Conservation (phyloP, 1,140 invertebrate species). For the Micrasema minimum region DNA sequence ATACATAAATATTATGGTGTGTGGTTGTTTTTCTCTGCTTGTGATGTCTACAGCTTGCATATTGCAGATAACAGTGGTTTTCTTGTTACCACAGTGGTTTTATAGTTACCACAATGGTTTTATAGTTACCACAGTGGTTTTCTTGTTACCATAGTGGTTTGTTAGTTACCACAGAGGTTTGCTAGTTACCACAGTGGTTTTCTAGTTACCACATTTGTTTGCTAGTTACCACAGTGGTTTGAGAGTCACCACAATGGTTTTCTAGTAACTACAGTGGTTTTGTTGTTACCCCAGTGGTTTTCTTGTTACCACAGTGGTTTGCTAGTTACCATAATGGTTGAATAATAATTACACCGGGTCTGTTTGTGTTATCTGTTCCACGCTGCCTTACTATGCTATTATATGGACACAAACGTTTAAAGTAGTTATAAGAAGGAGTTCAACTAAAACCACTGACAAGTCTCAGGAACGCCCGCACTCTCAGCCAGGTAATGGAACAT, state of each 20-base stretch:
- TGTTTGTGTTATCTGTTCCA: constrained; percentile 52
- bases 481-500: constrained; percentile 66
- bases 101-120: no score
- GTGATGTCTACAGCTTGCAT: constrained; percentile 15
- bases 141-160: neutral
- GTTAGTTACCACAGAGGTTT: no score
- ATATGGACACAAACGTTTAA: constrained; percentile 26
- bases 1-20: neutral
- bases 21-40: constrained; percentile 18
- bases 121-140: neutral
- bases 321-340: no score
- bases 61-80: constrained; percentile 2
- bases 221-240: no score
- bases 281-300: no score
- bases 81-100: neutral
- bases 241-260: neutral
- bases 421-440: constrained; percentile 67
- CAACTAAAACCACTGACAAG: constrained; percentile 69
- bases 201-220: neutral
- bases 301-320: neutral
- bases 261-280: neutral
- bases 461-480: constrained; percentile 68
- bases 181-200: neutral
- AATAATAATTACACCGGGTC: constrained; percentile 31
- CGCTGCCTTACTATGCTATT: constrained; percentile 48